Percentiles rank a stretch among this genome's conserved stretches.
phyloP scores from a whole-genome alignment of 2,797 vertebrate species.

The Eulemur mongoz region DNA sequence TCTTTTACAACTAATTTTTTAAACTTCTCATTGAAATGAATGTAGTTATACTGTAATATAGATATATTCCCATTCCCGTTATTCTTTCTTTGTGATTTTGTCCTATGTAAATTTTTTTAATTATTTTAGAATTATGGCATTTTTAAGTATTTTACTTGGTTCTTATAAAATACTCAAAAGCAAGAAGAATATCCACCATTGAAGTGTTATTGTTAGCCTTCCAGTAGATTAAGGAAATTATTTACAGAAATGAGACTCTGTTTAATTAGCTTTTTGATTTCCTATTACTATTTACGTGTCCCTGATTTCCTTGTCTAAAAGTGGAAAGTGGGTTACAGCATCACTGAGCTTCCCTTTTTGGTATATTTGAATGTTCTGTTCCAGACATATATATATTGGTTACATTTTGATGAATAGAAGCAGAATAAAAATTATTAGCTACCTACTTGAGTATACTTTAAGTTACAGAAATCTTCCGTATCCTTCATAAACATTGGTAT shows the following conservation, averaged over 20 bases:
- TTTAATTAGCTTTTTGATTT: neutral
- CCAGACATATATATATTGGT: neutral
- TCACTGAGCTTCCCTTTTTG: neutral
- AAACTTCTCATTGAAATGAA: neutral
- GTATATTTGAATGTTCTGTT: neutral
- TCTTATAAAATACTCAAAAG: neutral
- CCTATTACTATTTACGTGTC: neutral
- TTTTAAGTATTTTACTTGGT: neutral
- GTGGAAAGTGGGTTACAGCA: neutral
- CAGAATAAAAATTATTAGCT: neutral
- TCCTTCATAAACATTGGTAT: neutral
- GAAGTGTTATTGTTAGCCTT: neutral
- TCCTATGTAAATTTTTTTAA: neutral
- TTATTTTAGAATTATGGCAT: neutral
- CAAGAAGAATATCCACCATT: neutral
- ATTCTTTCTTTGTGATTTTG: neutral
- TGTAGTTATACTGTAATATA: neutral
- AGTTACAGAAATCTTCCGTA: neutral
- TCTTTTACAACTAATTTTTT: neutral
- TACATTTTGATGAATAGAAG: neutral
- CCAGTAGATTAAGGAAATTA: neutral
- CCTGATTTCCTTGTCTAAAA: neutral
- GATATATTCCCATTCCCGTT: neutral
- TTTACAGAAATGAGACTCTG: neutral
- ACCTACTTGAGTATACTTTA: neutral